phyloP scores from a whole-genome alignment of 2,797 vertebrate species.

The Cyclopterus lumpus region DNA sequence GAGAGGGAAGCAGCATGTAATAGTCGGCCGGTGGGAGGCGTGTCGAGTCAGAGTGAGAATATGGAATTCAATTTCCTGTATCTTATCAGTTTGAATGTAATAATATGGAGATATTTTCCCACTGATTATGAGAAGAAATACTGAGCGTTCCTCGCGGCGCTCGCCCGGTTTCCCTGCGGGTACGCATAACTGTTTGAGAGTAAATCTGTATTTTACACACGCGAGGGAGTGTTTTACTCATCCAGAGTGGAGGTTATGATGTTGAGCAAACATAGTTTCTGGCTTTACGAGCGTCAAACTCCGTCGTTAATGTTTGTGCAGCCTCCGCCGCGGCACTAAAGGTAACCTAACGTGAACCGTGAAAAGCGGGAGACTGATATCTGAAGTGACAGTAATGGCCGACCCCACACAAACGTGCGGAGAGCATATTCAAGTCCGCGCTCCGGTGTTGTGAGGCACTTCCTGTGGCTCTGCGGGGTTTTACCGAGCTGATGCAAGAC shows the following conservation, averaged over 20 bases:
- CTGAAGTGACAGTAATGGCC: conserved; percentile 37
- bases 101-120: background rate
- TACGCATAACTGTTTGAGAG: background rate
- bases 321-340: conserved; percentile 18
- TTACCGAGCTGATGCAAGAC: conserved; percentile 10
- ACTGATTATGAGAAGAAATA: conserved; percentile 6
- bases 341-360: conserved; percentile 9
- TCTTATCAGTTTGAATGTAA: background rate
- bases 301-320: conserved; percentile 8
- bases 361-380: conserved; percentile 44
- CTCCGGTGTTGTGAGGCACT: conserved; percentile 11
- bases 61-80: conserved; percentile 19
- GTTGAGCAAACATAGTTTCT: conserved; percentile 17
- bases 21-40: background rate
- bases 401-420: background rate
- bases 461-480: conserved; percentile 18
- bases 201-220: conserved; percentile 18
- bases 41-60: conserved; percentile 11
- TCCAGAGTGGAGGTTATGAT: conserved; percentile 19
- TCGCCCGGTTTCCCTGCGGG: conserved; percentile 9
- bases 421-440: conserved; percentile 10
- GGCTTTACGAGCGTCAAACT: conserved; percentile 16
- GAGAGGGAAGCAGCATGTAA: background rate
- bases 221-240: background rate
- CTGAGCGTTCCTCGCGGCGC: background rate